phyloP scores from a whole-genome alignment of 2,113 vertebrate species.

The Megaceryle maxima region DNA sequence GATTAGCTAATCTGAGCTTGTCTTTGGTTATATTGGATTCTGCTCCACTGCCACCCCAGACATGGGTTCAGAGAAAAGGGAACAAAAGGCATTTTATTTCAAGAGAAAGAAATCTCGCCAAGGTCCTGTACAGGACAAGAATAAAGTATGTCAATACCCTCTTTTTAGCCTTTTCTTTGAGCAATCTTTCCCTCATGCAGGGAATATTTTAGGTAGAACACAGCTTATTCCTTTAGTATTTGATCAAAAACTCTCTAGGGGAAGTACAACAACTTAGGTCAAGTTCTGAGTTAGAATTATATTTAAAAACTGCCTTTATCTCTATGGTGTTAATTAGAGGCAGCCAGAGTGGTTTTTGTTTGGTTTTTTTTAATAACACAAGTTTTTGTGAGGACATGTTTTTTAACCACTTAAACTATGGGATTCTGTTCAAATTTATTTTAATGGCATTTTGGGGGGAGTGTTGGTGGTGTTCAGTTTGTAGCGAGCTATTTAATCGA shows the following conservation, averaged over 20 bases:
- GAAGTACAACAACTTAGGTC: neutral
- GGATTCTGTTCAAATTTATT: neutral
- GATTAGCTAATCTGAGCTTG: conserved; percentile 18
- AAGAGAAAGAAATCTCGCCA: neutral
- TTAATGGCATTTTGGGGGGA: neutral
- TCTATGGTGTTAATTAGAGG: neutral
- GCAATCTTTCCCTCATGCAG: neutral
- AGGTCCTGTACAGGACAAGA: neutral
- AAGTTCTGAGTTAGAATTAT: neutral
- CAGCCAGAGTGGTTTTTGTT: neutral
- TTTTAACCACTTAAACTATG: neutral
- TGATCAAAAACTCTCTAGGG: neutral
- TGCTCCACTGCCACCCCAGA: neutral
- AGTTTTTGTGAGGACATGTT: neutral
- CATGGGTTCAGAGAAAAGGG: neutral
- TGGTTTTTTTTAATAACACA: neutral
- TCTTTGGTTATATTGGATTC: neutral
- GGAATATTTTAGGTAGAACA: neutral
- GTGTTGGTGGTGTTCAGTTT: neutral
- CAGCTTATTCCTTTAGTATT: neutral
- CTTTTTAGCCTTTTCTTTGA: conserved; percentile 22
- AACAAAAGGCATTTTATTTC: conserved; percentile 55
- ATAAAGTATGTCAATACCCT: neutral
- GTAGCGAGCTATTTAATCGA: neutral
- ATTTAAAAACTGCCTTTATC: neutral